Evolutionary conservation across 2,888 invertebrate genomes (phyloP), one percentile per base, ranked within the genome.

Genomic region (Coecobrya sp.): DNA sequence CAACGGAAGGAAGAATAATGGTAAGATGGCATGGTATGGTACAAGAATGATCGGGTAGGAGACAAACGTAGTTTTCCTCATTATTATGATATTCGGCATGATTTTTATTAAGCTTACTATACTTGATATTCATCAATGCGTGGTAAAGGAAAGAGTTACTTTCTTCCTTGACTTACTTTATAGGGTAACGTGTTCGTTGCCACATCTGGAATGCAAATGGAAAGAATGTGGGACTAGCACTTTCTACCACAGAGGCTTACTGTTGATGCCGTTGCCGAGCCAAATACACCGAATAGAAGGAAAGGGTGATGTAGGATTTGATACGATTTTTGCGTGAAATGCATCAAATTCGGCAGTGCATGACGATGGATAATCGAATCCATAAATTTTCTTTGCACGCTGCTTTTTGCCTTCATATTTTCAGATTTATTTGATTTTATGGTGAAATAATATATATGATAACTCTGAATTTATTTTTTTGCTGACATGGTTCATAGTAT

Each of bases 301-400:
- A 36, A 73, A n/a, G 45, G 49, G 27, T 68, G 68, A 4, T 13
- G 10, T 5, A 30, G 25, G 59, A 89, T 76, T 81, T 93, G 92
- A 92, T 91, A 91, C 25, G 93, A 93, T 89, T 94, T 94, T 93
- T 92, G 92, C 94, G 91, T 94, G 93, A 88, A 91, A 93, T 84
- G 92, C 91, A 93, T 65, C 81, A 91, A 65, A 70, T 82, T 19
- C 68, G 62, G 7, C 79, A 68, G 93, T 79, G 93, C 93, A 92
- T 93, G 93, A 93, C 93, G 91, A 70, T 92, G 81, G 92, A 84
- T 94, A 94, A 94, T 94, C 94, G 94, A 94, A 94, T 93, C 93
- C 93, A 94, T 94, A 94, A 94, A 94, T 94, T 93, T 93, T 89
- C 55, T 36, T 62, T 76, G 27, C 52, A 11, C n/a, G 7, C 27